Percentiles rank a stretch among this genome's conserved stretches.
These are phyloP conservation scores for Osmoderma eremita DNA, from an alignment of 2,888 invertebrate species.

Conservation along the genomic window DNA sequence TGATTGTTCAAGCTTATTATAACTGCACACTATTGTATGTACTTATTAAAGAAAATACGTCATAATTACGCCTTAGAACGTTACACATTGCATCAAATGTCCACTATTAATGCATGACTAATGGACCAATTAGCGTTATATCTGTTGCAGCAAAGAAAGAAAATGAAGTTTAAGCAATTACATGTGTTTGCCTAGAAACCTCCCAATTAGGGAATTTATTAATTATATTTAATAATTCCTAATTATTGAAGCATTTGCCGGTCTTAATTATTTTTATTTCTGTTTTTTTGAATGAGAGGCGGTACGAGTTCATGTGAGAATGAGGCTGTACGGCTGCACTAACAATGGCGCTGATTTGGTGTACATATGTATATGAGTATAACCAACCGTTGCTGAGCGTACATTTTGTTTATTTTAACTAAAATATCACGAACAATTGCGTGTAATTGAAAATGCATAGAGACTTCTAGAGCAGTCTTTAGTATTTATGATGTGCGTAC, in stretches of 20 bases:
- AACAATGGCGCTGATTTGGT: background rate
- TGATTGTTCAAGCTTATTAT: too few species aligned
- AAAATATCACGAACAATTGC: constrained; percentile 10
- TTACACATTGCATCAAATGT: background rate
- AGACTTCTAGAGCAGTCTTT: background rate
- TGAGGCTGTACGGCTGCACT: background rate
- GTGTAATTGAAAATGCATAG: constrained; percentile 11
- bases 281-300: background rate
- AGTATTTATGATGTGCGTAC: constrained; percentile 2
- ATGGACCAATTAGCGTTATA: constrained; percentile 23
- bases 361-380: background rate
- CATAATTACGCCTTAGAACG: too few species aligned
- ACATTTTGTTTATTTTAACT: constrained; percentile 6
- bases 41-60: too few species aligned
- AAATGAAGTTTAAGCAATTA: background rate
- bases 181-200: constrained; percentile 13
- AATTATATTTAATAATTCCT: constrained; percentile 34
- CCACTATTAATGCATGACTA: constrained; percentile 28
- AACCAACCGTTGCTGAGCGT: background rate
- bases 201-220: constrained; percentile 27
- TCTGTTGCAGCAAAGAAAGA: constrained; percentile 17
- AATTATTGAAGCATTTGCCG: constrained; percentile 25
- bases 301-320: constrained; percentile 4
- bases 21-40: too few species aligned
- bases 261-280: constrained; percentile 23